phyloP scores from a whole-genome alignment of 2,888 invertebrate genomes.

The Chesias legatella region DNA sequence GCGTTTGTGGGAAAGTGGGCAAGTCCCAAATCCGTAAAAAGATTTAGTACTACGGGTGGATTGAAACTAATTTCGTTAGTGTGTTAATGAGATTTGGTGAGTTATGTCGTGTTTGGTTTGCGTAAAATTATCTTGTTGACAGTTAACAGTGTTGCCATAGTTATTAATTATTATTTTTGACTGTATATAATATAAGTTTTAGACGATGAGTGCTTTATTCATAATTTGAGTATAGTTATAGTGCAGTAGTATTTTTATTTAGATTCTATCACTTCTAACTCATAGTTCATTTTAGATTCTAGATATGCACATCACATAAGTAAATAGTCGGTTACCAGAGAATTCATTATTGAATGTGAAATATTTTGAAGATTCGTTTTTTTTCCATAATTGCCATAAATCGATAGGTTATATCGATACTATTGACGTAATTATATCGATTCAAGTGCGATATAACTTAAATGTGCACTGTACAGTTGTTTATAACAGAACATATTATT shows the following conservation, averaged over 20 bases:
- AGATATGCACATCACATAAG: constrained; percentile 54
- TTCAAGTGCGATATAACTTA: constrained; percentile 28
- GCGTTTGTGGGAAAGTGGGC: constrained; percentile 31
- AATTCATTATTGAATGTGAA: constrained; percentile 49
- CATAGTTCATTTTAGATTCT: constrained; percentile 47
- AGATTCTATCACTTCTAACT: constrained; percentile 41
- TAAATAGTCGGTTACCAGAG: constrained; percentile 76
- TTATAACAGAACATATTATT: constrained; percentile 41
- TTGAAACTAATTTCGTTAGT: constrained; percentile 47
- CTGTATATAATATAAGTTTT: constrained; percentile 74
- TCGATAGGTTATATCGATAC: constrained; percentile 13
- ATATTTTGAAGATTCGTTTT: constrained; percentile 46
- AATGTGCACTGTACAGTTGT: constrained; percentile 49
- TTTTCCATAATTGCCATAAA: constrained; percentile 54
- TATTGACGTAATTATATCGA: constrained; percentile 6
- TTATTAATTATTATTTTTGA: constrained; percentile 73
- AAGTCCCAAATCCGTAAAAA: constrained; percentile 37
- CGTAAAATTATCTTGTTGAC: constrained; percentile 71
- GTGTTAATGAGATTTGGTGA: constrained; percentile 63
- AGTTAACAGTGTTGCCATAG: constrained; percentile 78
- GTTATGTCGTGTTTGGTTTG: constrained; percentile 64
- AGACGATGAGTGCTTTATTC: constrained; percentile 66
- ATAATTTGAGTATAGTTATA: constrained; percentile 40
- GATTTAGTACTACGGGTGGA: constrained; percentile 52
- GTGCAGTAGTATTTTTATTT: constrained; percentile 41